Evolutionary conservation across 2,888 invertebrate genomes (phyloP), one percentile per base, ranked within the genome.

Genomic region (Nycteola revayana): DNA sequence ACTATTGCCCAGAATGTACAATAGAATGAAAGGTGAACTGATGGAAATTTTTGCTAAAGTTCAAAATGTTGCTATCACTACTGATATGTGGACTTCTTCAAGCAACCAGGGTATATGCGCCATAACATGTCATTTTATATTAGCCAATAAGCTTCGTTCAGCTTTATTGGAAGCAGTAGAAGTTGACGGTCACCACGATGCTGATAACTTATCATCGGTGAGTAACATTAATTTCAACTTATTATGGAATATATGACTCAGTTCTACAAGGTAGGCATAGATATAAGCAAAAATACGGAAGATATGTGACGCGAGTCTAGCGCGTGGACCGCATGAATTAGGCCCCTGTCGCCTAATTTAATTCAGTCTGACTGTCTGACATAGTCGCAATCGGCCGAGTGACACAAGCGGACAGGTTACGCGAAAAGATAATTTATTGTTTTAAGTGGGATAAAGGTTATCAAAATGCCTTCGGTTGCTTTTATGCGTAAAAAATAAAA

Each of bases 161-260:
- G 10, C 10, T 29, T 22, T 29, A 11, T 11, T 29, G 11, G 28
- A 10, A 29, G 28, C 28, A 4, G 28, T 11, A 5, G 8, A 11
- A 8, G 28, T 29, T 7, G 28, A 29, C 2, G 28, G 22, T 7
- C 6, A 11, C n/a, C 28, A 29, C 9, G 8, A 29, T 14, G 32
- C 32, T 14, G 17, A 32, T 27, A 32, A 20, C 14, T n/a, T 32
- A 14, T 21, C 32, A 4, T 10, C 21, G 22, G 32, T 32, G 26
- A 32, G 32, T 32, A 32, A 23, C 6, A 18, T 28, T 28, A 28
- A 27, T 21, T 21, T 5, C 21, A 21, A 8, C 20, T 32, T 60
- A 21, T 21, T 21, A 21, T 21, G 21, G 21, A 21, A 21, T 21
- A 7, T 5, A 21, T 21, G 21, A 21, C 21, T 21, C 21, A 21